A percentile compares a stretch with the other conserved stretches of the same genome.
These are phyloP conservation scores for Nebria brevicollis DNA, from an alignment of 2,888 invertebrate genomes.

Conservation along the genomic window DNA sequence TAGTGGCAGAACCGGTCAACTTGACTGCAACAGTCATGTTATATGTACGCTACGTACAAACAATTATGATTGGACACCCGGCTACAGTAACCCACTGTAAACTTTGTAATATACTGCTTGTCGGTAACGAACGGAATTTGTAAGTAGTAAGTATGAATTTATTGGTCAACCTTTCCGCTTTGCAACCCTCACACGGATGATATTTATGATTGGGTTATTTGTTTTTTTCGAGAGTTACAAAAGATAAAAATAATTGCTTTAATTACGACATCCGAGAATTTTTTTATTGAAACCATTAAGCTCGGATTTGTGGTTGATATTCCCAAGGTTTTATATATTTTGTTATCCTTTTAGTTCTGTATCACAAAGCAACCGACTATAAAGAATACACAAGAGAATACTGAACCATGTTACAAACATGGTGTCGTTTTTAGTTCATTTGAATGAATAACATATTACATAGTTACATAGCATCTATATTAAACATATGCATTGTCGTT, in stretches of 20 bases:
- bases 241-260: slow-evolving; percentile 1
- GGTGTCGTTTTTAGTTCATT: too few species aligned
- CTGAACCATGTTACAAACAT: too few species aligned
- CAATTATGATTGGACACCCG: neutral
- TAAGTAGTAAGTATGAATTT: neutral
- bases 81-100: neutral
- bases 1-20: neutral
- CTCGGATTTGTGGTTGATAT: neutral
- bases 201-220: neutral
- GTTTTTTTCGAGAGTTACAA: neutral
- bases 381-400: too few species aligned
- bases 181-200: neutral
- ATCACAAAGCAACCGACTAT: too few species aligned
- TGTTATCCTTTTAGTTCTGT: neutral
- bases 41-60: neutral
- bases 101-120: slow-evolving; percentile 1
- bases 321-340: neutral
- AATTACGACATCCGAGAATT: neutral
- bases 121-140: slow-evolving; percentile 1
- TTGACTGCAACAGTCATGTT: neutral
- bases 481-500: too few species aligned
- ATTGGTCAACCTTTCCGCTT: slow-evolving; percentile 1
- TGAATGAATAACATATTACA: too few species aligned
- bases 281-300: neutral
- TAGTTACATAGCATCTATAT: too few species aligned